phyloP scores from a whole-genome alignment of 2,797 vertebrate species.

The Crax fasciolata region DNA sequence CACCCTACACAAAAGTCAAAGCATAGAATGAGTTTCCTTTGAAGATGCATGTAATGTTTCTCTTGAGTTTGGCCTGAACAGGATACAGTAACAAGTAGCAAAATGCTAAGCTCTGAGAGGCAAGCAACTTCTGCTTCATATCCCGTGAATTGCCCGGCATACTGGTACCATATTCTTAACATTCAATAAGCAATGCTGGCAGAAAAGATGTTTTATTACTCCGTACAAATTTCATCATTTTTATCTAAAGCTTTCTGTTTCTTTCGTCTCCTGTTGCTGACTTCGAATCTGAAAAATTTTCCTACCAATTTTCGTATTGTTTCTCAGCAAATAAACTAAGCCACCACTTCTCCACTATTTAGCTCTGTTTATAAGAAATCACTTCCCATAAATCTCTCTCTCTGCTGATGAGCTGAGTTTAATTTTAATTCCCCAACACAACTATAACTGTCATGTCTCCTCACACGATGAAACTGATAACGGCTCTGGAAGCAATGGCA shows the following conservation, averaged over 20 bases:
- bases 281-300: neutral
- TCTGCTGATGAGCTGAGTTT: neutral
- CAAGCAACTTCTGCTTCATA: neutral
- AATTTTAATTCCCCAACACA: neutral
- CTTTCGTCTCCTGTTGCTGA: neutral
- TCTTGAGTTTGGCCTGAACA: neutral
- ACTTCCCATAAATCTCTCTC: neutral
- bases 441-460: neutral
- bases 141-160: neutral
- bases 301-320: neutral
- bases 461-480: neutral
- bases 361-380: neutral
- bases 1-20: constrained; percentile 82
- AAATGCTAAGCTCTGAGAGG: neutral
- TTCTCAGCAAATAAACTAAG: neutral
- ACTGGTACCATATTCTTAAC: neutral
- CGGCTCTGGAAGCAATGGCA: neutral
- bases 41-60: neutral
- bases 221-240: neutral
- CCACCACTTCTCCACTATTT: neutral
- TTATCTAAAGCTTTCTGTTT: neutral
- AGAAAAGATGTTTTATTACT: neutral
- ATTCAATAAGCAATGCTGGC: neutral
- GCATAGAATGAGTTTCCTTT: constrained; percentile 49
- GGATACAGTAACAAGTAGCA: neutral